Evolutionary conservation across 1,140 invertebrate genomes (phyloP), one percentile per base, ranked within the genome.

Genomic region (Drosophila pseudoobscura): DNA sequence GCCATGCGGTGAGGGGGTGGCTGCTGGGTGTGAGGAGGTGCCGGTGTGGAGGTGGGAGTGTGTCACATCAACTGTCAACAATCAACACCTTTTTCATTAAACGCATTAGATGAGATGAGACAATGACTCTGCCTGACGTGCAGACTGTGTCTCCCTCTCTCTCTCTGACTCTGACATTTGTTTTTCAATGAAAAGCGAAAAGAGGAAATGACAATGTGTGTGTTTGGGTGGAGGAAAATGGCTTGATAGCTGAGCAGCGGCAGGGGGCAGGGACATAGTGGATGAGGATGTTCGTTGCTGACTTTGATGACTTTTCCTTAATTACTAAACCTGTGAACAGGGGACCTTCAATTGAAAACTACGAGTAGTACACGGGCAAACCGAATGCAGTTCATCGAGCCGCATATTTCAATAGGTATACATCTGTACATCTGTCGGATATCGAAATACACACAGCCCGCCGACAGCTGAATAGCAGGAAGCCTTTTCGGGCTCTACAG

Each of bases 81-180:
- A 88, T 88, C 83, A 88, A 88, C 83, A 88, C 83, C 78, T 88
- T 88, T 88, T 88, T 88, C 83, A 88, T 88, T 88, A 88, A 88
- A 78, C 79, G 83, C 83, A 88, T 88, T 88, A 88, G 83, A 75
- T 74, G 82, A 73, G 80, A 68, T 85, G 70, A 60, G 69, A 74
- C 71, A 75, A 74, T 57, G 71, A 75, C 69, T 51, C 57, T 65
- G 52, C 53, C 41, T 39, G 35, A 13, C 35, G 11, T 3, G 11
- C 11, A 39, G 35, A 39, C 11, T 39, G 35, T 35, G 15, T 17
- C 7, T 26, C 24, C 6, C 61, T 13, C 6, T 39, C 11, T 29
- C 49, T 53, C 45, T 44, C 47, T 78, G 75, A 65, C 83, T 69
- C n/a, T 77, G 83, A 77, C 83, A 77, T 89, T 88, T 88, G 79